Base-by-base conservation (phyloP, 1,140 invertebrate genomes). In the Macrocentrus cingulum region DNA sequence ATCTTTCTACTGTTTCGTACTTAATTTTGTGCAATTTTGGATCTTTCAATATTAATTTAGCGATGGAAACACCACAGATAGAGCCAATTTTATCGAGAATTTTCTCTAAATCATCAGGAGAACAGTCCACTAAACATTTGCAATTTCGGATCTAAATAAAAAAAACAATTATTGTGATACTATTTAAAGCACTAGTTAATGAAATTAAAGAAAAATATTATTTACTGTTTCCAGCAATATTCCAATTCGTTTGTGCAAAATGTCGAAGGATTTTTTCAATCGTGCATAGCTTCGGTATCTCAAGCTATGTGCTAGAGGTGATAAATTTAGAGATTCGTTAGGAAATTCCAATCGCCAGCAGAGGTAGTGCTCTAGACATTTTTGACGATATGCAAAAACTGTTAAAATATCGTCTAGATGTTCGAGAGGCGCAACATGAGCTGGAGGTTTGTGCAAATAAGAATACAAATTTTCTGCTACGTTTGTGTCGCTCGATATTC, bases 111-210 rank as follows among this genome's bases (percentile, higher is more conserved):
- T 84, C 76, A 16, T 79, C 71, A 41, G 79, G 74, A 67, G 82
- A 74, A 6, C 64, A 68, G 63, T 76, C 67, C 8, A 81, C 57
- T 54, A 84, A 62, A 68, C 79, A 83, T 19, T 80, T 71, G 65
- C 80, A 77, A 20, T 73, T 69, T 68, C 80, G 74, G 16, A 84
- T 80, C 75, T 83, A n/a, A n/a, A n/a, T n/a, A n/a, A n/a, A n/a
- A n/a, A n/a, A n/a, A n/a, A 25, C 32, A 69, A 25, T 6, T 32
- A 60, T 1, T 15, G 1, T 50, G 66, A 22, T n/a, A 52, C 52
- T 23, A 46, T 41, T 51, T 69, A 16, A 9, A 50, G 7, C 1
- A 11, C 4, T 20, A 6, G n/a, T 6, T 44, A 44, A 44, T 9
- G 25, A 29, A 5, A 29, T 29, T 29, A 48, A 37, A 6, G 32